These are phyloP conservation scores for Leucoptera coffeella DNA, from an alignment of 2,888 invertebrate genomes.

Conservation along the genomic window DNA sequence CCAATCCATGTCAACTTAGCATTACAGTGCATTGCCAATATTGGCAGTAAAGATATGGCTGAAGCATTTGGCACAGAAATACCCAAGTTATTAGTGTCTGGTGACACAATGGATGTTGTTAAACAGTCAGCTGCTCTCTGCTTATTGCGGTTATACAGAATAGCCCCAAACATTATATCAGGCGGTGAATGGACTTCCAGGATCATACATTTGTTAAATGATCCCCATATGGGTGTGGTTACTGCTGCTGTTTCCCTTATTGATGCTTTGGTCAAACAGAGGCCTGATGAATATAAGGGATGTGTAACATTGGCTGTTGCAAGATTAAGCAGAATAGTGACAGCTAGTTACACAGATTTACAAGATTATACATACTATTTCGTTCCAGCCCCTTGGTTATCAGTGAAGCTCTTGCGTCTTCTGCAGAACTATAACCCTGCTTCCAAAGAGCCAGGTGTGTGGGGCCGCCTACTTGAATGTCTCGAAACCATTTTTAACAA, in stretches of 20 bases:
- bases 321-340: conserved; percentile 93
- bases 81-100: conserved; percentile 95
- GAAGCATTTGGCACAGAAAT: conserved; percentile 98
- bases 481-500: conserved; percentile 97
- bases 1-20: conserved; percentile 98
- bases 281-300: conserved; percentile 98
- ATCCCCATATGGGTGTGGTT: conserved; percentile 99
- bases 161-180: conserved; percentile 92
- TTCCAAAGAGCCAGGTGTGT: conserved; percentile 90
- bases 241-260: conserved; percentile 97
- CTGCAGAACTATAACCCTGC: conserved; percentile 98
- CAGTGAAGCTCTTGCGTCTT: conserved; percentile 91
- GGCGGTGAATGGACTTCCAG: conserved; percentile 98
- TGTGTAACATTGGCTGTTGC: conserved; percentile 98
- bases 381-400: conserved; percentile 99
- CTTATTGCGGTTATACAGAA: conserved; percentile 86
- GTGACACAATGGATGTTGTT: conserved; percentile 98
- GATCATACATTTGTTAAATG: conserved; percentile 96
- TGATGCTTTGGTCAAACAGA: conserved; percentile 96
- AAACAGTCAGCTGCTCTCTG: conserved; percentile 99
- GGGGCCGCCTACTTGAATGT: conserved; percentile 94
- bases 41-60: conserved; percentile 99
- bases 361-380: conserved; percentile 99
- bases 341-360: conserved; percentile 96
- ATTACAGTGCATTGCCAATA: conserved; percentile 98